phyloP scores from a whole-genome alignment of 2,888 invertebrate genomes.

The Phlogophora meticulosa region DNA sequence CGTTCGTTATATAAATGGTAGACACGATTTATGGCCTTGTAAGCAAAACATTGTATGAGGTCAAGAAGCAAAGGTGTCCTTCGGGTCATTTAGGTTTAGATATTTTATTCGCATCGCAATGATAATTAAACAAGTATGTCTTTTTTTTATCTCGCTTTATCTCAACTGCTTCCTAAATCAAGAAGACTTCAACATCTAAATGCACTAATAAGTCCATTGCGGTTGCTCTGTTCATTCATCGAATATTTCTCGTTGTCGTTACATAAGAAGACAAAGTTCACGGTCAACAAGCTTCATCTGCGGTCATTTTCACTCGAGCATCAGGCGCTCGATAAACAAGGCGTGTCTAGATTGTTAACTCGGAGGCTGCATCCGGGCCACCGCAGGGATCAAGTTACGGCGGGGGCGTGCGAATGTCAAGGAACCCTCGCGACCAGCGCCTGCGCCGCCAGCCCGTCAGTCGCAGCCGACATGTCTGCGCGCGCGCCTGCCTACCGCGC shows the following conservation, averaged over 20 bases:
- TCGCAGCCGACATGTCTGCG: constrained; percentile 87
- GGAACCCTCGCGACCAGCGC: constrained; percentile 82
- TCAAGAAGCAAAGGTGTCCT: constrained; percentile 45
- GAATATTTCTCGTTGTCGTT: constrained; percentile 75
- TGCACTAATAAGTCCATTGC: constrained; percentile 52
- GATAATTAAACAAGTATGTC: background rate
- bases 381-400: constrained; percentile 83
- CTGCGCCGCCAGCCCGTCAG: constrained; percentile 72
- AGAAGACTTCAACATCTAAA: constrained; percentile 39
- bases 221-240: constrained; percentile 72
- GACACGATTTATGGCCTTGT: constrained; percentile 55
- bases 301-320: constrained; percentile 80
- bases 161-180: constrained; percentile 12
- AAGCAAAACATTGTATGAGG: constrained; percentile 53
- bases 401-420: constrained; percentile 89
- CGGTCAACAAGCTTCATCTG: constrained; percentile 77
- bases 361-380: constrained; percentile 90
- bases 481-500: constrained; percentile 75
- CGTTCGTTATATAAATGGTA: constrained; percentile 72
- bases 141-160: constrained; percentile 15
- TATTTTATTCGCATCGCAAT: constrained; percentile 26
- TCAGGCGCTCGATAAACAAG: constrained; percentile 79
- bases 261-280: constrained; percentile 86
- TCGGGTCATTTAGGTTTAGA: constrained; percentile 24
- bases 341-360: constrained; percentile 87